Percentiles rank a stretch among this genome's conserved stretches.
Evolutionary conservation across 2,888 invertebrate genomes (phyloP).

Genomic region (Drosophila nr. fundita): DNA sequence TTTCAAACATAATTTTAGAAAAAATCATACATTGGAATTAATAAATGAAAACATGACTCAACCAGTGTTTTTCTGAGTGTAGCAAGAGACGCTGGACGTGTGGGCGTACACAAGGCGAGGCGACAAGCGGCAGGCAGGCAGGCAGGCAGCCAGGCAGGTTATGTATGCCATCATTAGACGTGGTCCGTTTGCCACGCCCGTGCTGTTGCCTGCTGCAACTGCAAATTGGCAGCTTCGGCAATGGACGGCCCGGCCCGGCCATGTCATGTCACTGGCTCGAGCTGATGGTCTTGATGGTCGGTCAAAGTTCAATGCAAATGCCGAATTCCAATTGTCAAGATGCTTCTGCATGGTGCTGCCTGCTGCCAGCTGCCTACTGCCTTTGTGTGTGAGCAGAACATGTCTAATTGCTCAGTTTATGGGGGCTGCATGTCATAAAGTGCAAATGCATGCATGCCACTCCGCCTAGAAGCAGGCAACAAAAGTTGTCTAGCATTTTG

Average conservation of each 20-base stretch:
- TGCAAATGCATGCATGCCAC: conserved; percentile 51
- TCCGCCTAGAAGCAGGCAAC: conserved; percentile 47
- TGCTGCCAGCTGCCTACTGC: background rate
- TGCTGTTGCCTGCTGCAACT: conserved; percentile 50
- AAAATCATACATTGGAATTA: background rate
- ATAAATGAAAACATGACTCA: background rate
- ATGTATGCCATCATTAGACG: conserved; percentile 79
- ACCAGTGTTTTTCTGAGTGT: background rate
- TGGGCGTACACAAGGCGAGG: conserved; percentile 36
- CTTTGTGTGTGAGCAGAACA: conserved; percentile 40
- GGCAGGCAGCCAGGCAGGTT: conserved; percentile 46
- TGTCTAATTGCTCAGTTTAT: conserved; percentile 78
- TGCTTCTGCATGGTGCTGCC: conserved; percentile 26
- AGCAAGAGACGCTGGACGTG: conserved; percentile 33
- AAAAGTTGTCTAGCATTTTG: conserved; percentile 33
- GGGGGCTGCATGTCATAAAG: conserved; percentile 69
- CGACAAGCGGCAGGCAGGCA: conserved; percentile 15
- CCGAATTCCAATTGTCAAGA: conserved; percentile 77
- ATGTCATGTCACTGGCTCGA: conserved; percentile 68
- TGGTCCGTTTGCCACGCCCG: conserved; percentile 78
- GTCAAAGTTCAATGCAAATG: conserved; percentile 76
- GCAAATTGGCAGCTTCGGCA: conserved; percentile 76
- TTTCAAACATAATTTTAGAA: background rate
- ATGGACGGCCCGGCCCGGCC: conserved; percentile 52
- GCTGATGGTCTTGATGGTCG: conserved; percentile 51